Conservation (phyloP, 2,113 vertebrate species). For the Platichthys flesus region DNA sequence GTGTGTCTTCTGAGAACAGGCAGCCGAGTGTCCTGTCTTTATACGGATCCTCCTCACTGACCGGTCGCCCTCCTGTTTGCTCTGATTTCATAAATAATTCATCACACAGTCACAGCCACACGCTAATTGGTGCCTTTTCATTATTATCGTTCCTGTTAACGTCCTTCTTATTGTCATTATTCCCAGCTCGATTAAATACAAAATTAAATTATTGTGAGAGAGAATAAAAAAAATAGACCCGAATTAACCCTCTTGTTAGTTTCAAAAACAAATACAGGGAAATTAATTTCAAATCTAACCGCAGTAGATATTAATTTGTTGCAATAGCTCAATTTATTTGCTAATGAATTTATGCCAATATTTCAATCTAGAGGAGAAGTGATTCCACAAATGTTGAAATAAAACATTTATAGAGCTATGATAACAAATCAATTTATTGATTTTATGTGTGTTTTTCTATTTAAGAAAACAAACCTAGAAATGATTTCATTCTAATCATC, state of each 20-base stretch:
- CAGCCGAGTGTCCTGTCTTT: constrained; percentile 58
- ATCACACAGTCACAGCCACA: constrained; percentile 55
- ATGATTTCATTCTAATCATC: neutral
- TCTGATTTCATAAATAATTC: constrained; percentile 76
- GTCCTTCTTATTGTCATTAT: constrained; percentile 60
- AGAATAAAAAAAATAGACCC: constrained; percentile 58
- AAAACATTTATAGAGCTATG: neutral
- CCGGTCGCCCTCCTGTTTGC: constrained; percentile 39
- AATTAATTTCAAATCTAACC: constrained; percentile 64
- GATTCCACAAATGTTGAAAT: neutral
- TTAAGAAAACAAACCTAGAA: constrained; percentile 4
- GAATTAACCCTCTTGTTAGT: constrained; percentile 65
- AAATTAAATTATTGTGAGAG: constrained; percentile 70
- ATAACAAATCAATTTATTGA: no score
- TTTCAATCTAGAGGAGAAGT: constrained; percentile 2
- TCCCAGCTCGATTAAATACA: constrained; percentile 47
- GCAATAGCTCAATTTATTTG: constrained; percentile 54
- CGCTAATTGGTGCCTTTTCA: constrained; percentile 53
- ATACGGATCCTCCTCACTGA: constrained; percentile 58
- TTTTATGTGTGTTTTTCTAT: no score
- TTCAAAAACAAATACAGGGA: constrained; percentile 60
- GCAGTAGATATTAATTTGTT: constrained; percentile 61
- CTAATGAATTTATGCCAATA: constrained; percentile 32
- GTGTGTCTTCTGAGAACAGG: constrained; percentile 43
- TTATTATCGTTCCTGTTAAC: constrained; percentile 17